phyloP scores from a whole-genome alignment of 2,797 vertebrate species.

The Zenarchopterus dispar region DNA sequence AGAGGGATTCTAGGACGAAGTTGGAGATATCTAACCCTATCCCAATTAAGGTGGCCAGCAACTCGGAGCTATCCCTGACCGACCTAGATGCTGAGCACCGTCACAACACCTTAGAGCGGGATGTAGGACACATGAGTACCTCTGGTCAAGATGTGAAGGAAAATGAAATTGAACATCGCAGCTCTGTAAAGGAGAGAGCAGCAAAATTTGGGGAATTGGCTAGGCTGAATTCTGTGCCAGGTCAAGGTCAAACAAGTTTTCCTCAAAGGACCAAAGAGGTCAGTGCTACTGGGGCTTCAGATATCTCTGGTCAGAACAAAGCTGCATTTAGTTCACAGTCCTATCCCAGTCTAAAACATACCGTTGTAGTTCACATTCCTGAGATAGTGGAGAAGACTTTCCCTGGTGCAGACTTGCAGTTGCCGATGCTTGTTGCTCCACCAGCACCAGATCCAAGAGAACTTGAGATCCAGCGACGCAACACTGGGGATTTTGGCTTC shows the following conservation, averaged over 20 bases:
- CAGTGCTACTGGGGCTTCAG: slow-evolving; percentile 77
- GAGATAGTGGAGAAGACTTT: slow-evolving; percentile 89
- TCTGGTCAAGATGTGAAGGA: slow-evolving; percentile 84
- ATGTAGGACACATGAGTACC: slow-evolving; percentile 80
- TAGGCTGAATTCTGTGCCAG: slow-evolving; percentile 85
- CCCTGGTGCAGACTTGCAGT: slow-evolving; percentile 82
- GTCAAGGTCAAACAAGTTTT: slow-evolving; percentile 86
- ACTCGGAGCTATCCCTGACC: slow-evolving; percentile 87
- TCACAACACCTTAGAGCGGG: slow-evolving; percentile 78
- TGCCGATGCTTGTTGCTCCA: slow-evolving; percentile 84
- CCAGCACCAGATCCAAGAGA: slow-evolving; percentile 85
- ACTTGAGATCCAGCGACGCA: slow-evolving; percentile 90
- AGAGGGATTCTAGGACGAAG: slow-evolving; percentile 87
- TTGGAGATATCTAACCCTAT: slow-evolving; percentile 97
- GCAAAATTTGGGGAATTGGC: slow-evolving; percentile 90
- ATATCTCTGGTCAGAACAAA: slow-evolving; percentile 82
- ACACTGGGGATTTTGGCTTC: slow-evolving; percentile 97
- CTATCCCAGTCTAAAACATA: slow-evolving; percentile 65
- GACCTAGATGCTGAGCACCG: slow-evolving; percentile 82
- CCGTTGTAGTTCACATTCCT: slow-evolving; percentile 73
- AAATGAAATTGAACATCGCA: slow-evolving; percentile 76
- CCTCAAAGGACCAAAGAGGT: slow-evolving; percentile 85
- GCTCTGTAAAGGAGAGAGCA: slow-evolving; percentile 89
- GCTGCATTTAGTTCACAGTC: slow-evolving; percentile 51
- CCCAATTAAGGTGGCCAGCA: slow-evolving; percentile 93